phyloP scores from a whole-genome alignment of 2,888 invertebrate genomes.

The Diogma glabrata region DNA sequence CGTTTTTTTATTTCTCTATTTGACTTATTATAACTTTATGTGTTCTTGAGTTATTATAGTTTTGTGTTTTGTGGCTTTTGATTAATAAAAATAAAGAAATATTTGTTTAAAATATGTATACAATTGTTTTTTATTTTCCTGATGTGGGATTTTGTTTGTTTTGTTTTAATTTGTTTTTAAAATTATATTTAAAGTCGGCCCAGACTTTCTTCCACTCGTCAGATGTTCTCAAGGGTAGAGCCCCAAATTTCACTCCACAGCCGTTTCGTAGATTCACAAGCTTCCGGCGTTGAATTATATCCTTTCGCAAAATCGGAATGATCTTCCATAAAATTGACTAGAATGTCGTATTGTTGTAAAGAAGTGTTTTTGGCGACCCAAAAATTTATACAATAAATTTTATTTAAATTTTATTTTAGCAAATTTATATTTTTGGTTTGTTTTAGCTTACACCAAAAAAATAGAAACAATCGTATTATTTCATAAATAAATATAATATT shows the following conservation, averaged over 20 bases:
- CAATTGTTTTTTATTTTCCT: no score
- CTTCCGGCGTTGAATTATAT: not conserved
- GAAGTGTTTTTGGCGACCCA: not conserved
- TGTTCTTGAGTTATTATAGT: no score
- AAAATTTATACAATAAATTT: not conserved
- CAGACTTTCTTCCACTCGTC: not conserved
- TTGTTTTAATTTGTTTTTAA: not conserved
- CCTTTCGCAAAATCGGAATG: not conserved
- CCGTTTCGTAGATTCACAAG: not conserved
- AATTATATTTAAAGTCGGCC: not conserved
- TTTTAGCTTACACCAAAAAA: no score
- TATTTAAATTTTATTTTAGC: no score
- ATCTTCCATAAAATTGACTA: not conserved
- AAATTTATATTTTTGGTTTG: no score
- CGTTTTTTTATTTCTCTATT: no score
- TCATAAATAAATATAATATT: no score
- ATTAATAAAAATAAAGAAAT: no score
- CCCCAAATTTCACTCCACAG: not conserved
- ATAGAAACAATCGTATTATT: no score
- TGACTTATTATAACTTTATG: no score
- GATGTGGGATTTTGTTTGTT: not conserved
- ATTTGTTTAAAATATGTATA: no score
- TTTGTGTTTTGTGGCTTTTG: no score
- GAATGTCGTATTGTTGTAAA: not conserved
- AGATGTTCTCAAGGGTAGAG: not conserved